A percentile compares a stretch with the other conserved stretches of the same genome.
These are phyloP conservation scores for Callyntrura guangdongensis DNA, from an alignment of 2,888 invertebrate genomes.

Conservation along the genomic window DNA sequence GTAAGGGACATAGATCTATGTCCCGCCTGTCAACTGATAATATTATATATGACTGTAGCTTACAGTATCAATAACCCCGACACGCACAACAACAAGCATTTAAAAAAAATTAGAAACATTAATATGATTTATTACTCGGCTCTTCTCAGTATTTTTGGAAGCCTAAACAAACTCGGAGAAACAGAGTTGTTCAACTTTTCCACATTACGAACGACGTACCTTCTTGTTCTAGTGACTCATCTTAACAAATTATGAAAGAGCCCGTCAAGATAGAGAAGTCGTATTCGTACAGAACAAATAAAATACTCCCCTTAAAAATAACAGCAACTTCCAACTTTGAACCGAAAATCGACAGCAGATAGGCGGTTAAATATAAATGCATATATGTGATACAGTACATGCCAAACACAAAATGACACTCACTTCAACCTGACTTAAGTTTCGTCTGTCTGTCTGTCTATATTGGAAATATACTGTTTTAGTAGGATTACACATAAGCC, in stretches of 20 bases:
- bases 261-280: not conserved
- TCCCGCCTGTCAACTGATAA: too few relatives aligned
- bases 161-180: not conserved
- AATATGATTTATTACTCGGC: too few relatives aligned
- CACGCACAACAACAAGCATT: too few relatives aligned
- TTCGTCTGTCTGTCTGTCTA: slow-evolving; percentile 22
- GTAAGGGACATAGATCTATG: too few relatives aligned
- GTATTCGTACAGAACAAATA: not conserved
- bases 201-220: not conserved
- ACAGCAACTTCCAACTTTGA: not conserved
- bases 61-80: too few relatives aligned
- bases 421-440: not conserved
- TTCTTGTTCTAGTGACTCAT: slow-evolving; percentile 28
- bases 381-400: not conserved
- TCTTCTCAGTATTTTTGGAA: not conserved
- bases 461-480: too few relatives aligned
- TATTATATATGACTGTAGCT: too few relatives aligned
- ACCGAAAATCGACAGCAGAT: not conserved
- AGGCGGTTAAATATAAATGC: too few relatives aligned
- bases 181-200: not conserved
- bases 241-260: not conserved
- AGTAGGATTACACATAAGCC: not conserved
- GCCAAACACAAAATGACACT: slow-evolving; percentile 22
- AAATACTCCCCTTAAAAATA: not conserved
- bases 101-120: too few relatives aligned